Conservation (phyloP, 2,113 vertebrate species). For the western clawed frog (Xenopus tropicalis) region DNA sequence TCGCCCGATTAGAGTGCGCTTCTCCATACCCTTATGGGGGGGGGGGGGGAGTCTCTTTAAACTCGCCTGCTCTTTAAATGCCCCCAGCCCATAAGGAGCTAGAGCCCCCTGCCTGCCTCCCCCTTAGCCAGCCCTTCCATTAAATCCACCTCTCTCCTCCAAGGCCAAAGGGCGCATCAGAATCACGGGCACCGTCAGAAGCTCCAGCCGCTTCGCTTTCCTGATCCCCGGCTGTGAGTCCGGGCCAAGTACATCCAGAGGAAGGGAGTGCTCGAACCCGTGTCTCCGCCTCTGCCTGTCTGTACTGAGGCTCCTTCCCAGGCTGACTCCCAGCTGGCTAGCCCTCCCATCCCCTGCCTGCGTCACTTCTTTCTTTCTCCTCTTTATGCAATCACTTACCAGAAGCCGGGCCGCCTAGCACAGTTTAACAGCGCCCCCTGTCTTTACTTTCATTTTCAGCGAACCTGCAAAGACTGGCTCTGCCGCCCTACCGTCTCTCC, state of each 20-base stretch:
- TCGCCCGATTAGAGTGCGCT: too few species aligned
- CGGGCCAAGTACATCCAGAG: conserved; percentile 7
- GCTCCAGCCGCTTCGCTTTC: neutral
- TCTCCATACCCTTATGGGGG: neutral
- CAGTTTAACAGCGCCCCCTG: conserved; percentile 32
- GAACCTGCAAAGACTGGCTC: neutral
- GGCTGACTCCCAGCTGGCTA: conserved; percentile 9
- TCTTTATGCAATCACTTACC: neutral
- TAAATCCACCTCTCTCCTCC: conserved; percentile 12
- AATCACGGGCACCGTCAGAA: neutral
- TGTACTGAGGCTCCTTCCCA: conserved; percentile 19
- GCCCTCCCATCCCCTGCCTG: conserved; percentile 5
- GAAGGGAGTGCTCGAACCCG: conserved; percentile 17
- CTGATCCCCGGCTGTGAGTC: neutral
- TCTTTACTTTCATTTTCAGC: conserved; percentile 27
- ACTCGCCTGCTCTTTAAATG: neutral
- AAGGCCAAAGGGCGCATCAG: neutral
- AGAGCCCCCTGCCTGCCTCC: conserved; percentile 1
- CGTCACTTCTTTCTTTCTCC: conserved; percentile 23
- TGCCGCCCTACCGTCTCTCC: too few species aligned
- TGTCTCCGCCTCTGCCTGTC: conserved; percentile 32
- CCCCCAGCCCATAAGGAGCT: conserved; percentile 17
- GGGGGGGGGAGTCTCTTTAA: neutral
- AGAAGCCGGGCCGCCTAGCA: neutral
- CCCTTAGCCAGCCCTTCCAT: conserved; percentile 14